phyloP scores from a whole-genome alignment of 2,888 invertebrate species.

The Chrysolina oricalcia region DNA sequence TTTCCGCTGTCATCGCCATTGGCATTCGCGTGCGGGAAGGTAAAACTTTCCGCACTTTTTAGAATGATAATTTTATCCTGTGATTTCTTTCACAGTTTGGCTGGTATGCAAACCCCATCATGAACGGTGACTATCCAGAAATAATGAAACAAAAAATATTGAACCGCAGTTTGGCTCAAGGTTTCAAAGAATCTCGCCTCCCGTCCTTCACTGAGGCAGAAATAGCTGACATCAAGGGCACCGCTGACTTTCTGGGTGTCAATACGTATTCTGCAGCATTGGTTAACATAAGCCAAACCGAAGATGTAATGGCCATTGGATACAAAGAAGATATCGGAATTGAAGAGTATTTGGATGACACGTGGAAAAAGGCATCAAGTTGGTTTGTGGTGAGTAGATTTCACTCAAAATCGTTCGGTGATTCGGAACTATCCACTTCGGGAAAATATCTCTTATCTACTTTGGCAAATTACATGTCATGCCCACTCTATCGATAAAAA shows the following conservation, averaged over 20 bases:
- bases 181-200: slow-evolving; percentile 76
- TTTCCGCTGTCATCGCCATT: no score
- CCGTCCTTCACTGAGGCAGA: slow-evolving; percentile 77
- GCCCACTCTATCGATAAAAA: no score
- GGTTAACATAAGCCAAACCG: neutral
- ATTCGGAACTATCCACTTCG: no score
- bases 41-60: no score
- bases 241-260: slow-evolving; percentile 64
- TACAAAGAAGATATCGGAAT: slow-evolving; percentile 25
- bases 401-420: no score
- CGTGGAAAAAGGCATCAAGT: slow-evolving; percentile 29
- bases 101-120: slow-evolving; percentile 74
- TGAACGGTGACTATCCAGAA: slow-evolving; percentile 79
- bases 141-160: slow-evolving; percentile 77
- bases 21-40: no score
- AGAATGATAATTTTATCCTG: no score
- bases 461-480: no score
- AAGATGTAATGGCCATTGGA: slow-evolving; percentile 23
- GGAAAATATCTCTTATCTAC: no score
- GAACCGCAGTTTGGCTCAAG: slow-evolving; percentile 75
- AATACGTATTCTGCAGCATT: slow-evolving; percentile 37
- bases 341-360: neutral
- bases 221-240: slow-evolving; percentile 75
- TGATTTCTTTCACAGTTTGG: slow-evolving; percentile 46
- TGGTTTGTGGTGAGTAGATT: slow-evolving; percentile 20